Conservation (phyloP, 23 tunicate species). For the Ciona savignyi region DNA sequence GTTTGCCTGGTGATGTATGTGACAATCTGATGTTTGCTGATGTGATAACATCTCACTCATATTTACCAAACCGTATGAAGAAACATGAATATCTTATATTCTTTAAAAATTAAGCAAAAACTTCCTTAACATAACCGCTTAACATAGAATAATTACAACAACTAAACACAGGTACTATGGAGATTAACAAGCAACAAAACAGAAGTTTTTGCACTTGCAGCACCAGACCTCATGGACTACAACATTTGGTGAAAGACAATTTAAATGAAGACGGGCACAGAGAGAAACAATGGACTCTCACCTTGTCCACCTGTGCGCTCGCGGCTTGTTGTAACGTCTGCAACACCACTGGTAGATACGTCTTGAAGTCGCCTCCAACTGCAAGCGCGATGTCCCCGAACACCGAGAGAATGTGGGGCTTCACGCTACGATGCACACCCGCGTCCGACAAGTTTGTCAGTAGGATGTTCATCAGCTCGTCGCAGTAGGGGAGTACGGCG, state of each 20-base stretch:
- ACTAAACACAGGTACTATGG: not conserved
- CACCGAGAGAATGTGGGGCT: constrained; percentile 93
- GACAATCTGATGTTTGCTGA: too few relatives aligned
- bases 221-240: not conserved
- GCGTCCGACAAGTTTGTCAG: constrained; percentile 68
- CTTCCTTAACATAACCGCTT: not conserved
- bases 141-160: not conserved
- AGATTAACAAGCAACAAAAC: too few relatives aligned
- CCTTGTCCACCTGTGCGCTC: constrained; percentile 80
- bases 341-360: constrained; percentile 64
- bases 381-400: constrained; percentile 92
- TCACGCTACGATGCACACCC: constrained; percentile 74
- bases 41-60: too few relatives aligned
- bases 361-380: constrained; percentile 67
- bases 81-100: too few relatives aligned
- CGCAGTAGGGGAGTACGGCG: constrained; percentile 54
- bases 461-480: constrained; percentile 74
- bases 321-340: constrained; percentile 95
- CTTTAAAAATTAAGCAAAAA: too few relatives aligned
- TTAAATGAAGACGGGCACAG: not conserved
- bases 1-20: too few relatives aligned
- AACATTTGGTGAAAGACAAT: not conserved
- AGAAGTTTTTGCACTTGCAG: not conserved
- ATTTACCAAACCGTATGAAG: too few relatives aligned
- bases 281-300: too few relatives aligned